Base-by-base conservation (phyloP, 2,797 vertebrate genomes). In the Phalloptychus januarius region DNA sequence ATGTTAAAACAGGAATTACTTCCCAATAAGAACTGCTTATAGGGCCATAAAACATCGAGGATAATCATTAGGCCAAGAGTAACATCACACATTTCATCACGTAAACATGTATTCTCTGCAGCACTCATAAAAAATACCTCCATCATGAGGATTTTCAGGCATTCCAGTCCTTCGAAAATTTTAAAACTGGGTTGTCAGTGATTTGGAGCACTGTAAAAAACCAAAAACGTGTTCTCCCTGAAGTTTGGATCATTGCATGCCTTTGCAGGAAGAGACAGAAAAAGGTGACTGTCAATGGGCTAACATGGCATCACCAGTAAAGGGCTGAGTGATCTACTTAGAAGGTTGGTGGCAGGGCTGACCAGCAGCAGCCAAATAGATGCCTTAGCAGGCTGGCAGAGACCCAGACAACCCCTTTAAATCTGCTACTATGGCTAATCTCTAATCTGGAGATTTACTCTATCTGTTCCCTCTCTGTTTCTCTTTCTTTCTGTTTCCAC, bases 361-460 rank as follows among this genome's bases (percentile, higher is more conserved):
- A 91, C 90, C 93, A 93, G 90, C 92, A 92, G 93, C 93, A 95
- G 92, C 91, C 93, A 92, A 94, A 95, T 94, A 95, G 94, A 95
- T 95, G 93, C 93, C 93, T 92, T 88, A 91, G 91, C 95, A 90
- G 88, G 82, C 91, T 94, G 93, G 93, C 90, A 33, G 25, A 23
- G 78, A 76, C 92, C 95, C 95, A 96, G 92, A 92, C 92, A 84
- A 86, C 92, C 91, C 91, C 90, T 70, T 92, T 92, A 94, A 95
- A 95, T 94, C 95, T 95, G 93, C 90, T 89, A 92, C 92, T 92
- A 90, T 78, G 89, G 92, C 93, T 95, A 95, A 95, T 95, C 94
- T 95, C 94, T 96, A 96, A 96, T 96, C 94, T 95, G 94, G 93
- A 96, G 95, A 95, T 96, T 96, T 95, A 94, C 91, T 94, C 92